Percentiles rank a stretch among this genome's conserved stretches.
Evolutionary conservation across 2,797 vertebrate genomes (phyloP).

Genomic region (Sandelia bainsii): DNA sequence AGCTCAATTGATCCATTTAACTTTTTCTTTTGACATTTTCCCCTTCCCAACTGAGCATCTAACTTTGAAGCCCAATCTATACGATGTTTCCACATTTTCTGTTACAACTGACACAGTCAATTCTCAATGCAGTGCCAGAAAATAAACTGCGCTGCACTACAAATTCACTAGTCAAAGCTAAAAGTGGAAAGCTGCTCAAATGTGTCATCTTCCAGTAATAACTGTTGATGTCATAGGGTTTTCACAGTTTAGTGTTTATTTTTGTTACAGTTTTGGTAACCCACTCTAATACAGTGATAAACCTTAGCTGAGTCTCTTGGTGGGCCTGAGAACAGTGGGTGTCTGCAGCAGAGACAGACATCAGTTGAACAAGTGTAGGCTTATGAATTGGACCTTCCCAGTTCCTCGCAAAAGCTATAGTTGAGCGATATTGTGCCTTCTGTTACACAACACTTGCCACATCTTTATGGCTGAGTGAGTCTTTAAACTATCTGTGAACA

Average conservation of each 20-base stretch:
- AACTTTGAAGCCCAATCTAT: neutral
- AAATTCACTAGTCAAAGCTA: neutral
- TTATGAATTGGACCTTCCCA: slow-evolving; percentile 43
- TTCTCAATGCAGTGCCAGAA: neutral
- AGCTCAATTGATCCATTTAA: neutral
- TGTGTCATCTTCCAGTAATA: neutral
- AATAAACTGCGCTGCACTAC: too few species aligned
- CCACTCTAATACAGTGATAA: neutral
- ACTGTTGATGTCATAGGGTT: neutral
- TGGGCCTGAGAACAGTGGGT: slow-evolving; percentile 15
- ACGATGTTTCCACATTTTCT: neutral
- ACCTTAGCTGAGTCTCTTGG: neutral
- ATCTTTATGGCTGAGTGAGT: slow-evolving; percentile 59
- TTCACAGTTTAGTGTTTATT: neutral
- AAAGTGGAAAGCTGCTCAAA: neutral
- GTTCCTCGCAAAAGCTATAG: slow-evolving; percentile 1
- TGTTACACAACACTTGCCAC: slow-evolving; percentile 42
- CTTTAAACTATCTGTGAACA: slow-evolving; percentile 51
- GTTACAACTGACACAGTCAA: neutral
- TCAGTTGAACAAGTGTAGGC: slow-evolving; percentile 40
- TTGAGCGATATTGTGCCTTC: slow-evolving; percentile 23
- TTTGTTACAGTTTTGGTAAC: slow-evolving; percentile 11
- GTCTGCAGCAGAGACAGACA: slow-evolving; percentile 38
- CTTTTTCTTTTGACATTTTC: neutral
- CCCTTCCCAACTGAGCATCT: neutral